Evolutionary conservation across 2,113 vertebrate species (phyloP), one percentile per base, ranked within the genome.

Genomic region (Illadopsis cleaveri): DNA sequence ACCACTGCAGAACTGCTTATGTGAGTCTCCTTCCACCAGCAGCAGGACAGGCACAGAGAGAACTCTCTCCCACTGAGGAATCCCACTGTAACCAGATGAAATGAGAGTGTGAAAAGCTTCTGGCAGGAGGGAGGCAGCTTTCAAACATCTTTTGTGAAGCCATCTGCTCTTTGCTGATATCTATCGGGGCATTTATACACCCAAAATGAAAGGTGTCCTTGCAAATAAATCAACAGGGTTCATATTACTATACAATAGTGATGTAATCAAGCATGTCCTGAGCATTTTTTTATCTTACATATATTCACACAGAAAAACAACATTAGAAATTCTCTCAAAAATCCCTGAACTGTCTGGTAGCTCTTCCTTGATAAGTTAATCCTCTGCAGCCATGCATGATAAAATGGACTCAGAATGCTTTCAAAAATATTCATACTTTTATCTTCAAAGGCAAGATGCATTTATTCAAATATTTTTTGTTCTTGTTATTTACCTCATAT

Each of bases 31-130:
- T 61, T 77, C 56, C 48, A 51, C 22, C 65, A 71, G 61, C 61
- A 42, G 37, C 2, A 2, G 50, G 62, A 45, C 53, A 45, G 62
- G 48, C 81, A 42, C 3, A 2, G 56, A 86, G 35, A 54, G 69
- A 53, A 19, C 54, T 82, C 40, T 79, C 44, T 82, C 73, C 61
- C 78, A 68, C 65, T 0, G 1, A 82, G 57, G 40, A 85, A 87
- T 94, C 86, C 86, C 77, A 65, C 86, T 82, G 45, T 84, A 89
- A n/a, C 40, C 72, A 89, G 69, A 93, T n/a, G 94, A 89, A 92
- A 69, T 84, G 61, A 82, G 73, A 79, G 45, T 38, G 66, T 82
- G 86, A 95, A 96, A 96, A 93, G 91, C 61, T 95, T 95, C 78
- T 79, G 57, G 37, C 78, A 89, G 84, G 66, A 96, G 78, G 80